phyloP scores from a whole-genome alignment of 2,888 invertebrate species.

The Cryptocheilus praepositus region DNA sequence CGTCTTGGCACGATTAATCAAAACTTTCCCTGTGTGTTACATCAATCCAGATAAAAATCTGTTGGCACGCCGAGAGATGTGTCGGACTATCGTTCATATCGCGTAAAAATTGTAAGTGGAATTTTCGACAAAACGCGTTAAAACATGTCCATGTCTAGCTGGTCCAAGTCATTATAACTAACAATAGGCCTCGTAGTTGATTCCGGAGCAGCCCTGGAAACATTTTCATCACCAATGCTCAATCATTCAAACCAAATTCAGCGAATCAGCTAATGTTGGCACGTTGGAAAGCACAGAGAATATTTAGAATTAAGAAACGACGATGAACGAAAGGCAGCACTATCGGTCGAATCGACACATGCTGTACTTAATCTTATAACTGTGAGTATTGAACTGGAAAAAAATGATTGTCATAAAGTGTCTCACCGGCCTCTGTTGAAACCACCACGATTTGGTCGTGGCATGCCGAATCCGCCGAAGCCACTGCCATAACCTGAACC shows the following conservation, averaged over 20 bases:
- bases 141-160: slow-evolving; percentile 89
- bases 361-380: neutral
- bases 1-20: neutral
- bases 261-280: too few relatives aligned
- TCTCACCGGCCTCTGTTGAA: slow-evolving; percentile 75
- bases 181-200: slow-evolving; percentile 83
- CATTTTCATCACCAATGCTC: slow-evolving; percentile 35
- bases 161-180: slow-evolving; percentile 94
- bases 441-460: slow-evolving; percentile 76
- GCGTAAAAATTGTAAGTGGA: slow-evolving; percentile 25
- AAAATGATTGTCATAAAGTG: neutral
- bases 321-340: neutral
- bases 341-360: neutral
- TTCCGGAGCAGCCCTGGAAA: slow-evolving; percentile 71
- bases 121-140: slow-evolving; percentile 69
- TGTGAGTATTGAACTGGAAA: neutral
- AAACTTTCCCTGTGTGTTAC: slow-evolving; percentile 29
- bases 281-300: too few relatives aligned
- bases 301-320: too few relatives aligned
- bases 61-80: slow-evolving; percentile 13
- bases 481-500: slow-evolving; percentile 67
- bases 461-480: slow-evolving; percentile 71
- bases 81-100: slow-evolving; percentile 28
- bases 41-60: slow-evolving; percentile 39
- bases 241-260: too few relatives aligned